Percentiles rank a stretch among this genome's conserved stretches.
phyloP scores from a whole-genome alignment of 1,140 invertebrate species.

The Hylaeus anthracinus region DNA sequence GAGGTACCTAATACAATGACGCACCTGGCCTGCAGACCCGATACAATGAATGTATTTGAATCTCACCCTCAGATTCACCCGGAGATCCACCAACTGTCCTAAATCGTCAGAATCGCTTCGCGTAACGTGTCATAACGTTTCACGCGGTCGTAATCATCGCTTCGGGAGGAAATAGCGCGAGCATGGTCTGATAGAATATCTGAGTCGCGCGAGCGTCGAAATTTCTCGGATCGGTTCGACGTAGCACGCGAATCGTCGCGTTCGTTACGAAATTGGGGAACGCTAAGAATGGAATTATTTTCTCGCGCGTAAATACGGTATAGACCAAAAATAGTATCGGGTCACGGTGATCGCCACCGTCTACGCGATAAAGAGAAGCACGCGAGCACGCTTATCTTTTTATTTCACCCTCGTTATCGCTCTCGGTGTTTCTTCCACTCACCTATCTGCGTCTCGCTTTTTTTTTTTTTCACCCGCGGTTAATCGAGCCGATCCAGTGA shows the following conservation, averaged over 20 bases:
- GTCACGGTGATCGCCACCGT: constrained; percentile 17
- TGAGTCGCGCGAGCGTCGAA: constrained; percentile 10
- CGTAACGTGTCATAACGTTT: not conserved
- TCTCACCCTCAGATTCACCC: too few relatives aligned
- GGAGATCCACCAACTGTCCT: too few relatives aligned
- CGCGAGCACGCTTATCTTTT: constrained; percentile 54
- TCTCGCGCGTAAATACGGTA: constrained; percentile 12
- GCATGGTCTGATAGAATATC: constrained; percentile 19
- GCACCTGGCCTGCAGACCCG: too few relatives aligned
- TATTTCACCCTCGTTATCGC: constrained; percentile 42
- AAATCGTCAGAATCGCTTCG: too few relatives aligned
- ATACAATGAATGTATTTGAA: too few relatives aligned
- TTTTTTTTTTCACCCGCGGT: not conserved
- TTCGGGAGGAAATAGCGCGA: too few relatives aligned
- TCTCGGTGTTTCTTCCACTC: constrained; percentile 52
- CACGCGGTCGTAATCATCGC: constrained; percentile 1
- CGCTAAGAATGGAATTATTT: constrained; percentile 17
- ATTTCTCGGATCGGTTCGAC: not conserved
- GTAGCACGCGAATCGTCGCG: not conserved
- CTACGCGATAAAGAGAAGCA: constrained; percentile 50
- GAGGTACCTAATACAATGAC: too few relatives aligned
- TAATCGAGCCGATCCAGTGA: constrained; percentile 30
- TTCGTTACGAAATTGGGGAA: not conserved
- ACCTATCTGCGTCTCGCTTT: constrained; percentile 48
- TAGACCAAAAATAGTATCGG: constrained; percentile 17